phyloP scores from a whole-genome alignment of 2,113 vertebrate genomes.

The Bufo bufo region DNA sequence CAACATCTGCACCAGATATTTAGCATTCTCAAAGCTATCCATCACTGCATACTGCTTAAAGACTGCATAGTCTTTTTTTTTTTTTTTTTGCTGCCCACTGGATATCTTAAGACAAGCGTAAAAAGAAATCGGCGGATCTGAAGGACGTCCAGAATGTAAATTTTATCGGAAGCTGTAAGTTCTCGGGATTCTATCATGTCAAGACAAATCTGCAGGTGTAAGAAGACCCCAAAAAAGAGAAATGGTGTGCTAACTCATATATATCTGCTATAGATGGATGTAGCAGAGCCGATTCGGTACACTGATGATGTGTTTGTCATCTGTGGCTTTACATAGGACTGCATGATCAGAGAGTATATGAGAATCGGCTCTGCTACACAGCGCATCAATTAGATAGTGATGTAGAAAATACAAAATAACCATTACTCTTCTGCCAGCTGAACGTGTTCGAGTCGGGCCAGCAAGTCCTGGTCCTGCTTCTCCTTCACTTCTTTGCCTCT shows the following conservation, averaged over 20 bases:
- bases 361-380: not conserved
- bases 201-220: not conserved
- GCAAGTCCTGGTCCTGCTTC: constrained; percentile 67
- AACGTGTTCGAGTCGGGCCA: constrained; percentile 72
- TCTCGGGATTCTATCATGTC: not conserved
- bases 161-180: not conserved
- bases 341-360: not conserved
- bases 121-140: not conserved
- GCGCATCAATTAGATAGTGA: not conserved
- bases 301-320: not conserved
- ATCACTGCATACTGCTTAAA: not conserved
- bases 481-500: constrained; percentile 63
- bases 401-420: too few species aligned
- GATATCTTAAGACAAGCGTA: too few species aligned
- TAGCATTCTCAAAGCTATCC: not conserved
- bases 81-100: too few species aligned
- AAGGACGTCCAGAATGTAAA: not conserved
- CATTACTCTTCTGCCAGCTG: constrained; percentile 80
- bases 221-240: not conserved
- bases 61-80: too few species aligned
- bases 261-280: not conserved
- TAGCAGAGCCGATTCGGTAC: not conserved
- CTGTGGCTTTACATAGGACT: not conserved
- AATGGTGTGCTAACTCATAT: not conserved
- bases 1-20: too few species aligned